Evolutionary conservation across 2,888 invertebrate species (phyloP).

Genomic region (Podotricha telesiphe): DNA sequence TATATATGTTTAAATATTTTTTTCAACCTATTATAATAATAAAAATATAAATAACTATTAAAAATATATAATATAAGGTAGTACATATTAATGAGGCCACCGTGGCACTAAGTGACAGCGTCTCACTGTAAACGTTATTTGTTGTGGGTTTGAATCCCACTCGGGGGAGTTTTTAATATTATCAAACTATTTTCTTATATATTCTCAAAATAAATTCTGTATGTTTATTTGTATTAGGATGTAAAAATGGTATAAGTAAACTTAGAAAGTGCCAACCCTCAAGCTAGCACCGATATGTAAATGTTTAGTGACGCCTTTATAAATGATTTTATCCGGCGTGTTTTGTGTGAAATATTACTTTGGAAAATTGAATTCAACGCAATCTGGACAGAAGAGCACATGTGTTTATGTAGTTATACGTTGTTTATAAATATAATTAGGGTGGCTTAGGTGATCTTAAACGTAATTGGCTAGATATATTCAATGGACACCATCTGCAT

Average conservation of each 20-base stretch:
- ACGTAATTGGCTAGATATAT: neutral
- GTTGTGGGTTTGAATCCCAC: too few species aligned
- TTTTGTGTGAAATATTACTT: conserved; percentile 79
- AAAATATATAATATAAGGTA: too few species aligned
- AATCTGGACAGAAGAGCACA: conserved; percentile 68
- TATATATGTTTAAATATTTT: too few species aligned
- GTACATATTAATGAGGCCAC: too few species aligned
- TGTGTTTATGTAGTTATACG: conserved; percentile 59
- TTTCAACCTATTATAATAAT: too few species aligned
- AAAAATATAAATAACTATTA: too few species aligned
- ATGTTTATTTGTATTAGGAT: neutral
- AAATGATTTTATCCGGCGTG: conserved; percentile 77
- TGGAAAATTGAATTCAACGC: conserved; percentile 78
- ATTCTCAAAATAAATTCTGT: too few species aligned
- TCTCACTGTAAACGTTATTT: too few species aligned
- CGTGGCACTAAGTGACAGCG: too few species aligned
- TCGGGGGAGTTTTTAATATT: too few species aligned
- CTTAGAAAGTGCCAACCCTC: conserved; percentile 55
- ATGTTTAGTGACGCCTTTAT: conserved; percentile 69
- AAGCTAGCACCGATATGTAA: conserved; percentile 41
- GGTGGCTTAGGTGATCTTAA: conserved; percentile 11
- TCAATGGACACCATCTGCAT: neutral
- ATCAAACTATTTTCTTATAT: too few species aligned
- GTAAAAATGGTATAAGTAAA: neutral
- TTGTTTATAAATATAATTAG: conserved; percentile 50